Evolutionary conservation across 2,797 vertebrate species (phyloP).

Genomic region (Psittacula echo): DNA sequence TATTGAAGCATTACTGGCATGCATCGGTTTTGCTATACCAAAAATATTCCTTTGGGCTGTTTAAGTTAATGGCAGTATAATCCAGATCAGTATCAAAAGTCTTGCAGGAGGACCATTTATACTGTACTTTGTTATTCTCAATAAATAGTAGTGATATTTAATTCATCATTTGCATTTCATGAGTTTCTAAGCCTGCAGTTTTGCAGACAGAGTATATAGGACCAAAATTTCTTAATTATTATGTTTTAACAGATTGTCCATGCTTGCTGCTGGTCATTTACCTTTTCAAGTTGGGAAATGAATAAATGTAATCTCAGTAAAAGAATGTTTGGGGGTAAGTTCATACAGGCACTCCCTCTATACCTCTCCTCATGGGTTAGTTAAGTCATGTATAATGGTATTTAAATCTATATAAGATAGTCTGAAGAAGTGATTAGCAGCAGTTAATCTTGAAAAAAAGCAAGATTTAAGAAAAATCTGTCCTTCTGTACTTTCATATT

Average conservation of each 20-base stretch:
- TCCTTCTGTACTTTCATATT: not conserved
- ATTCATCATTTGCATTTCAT: not conserved
- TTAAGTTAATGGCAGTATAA: not conserved
- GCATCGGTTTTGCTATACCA: not conserved
- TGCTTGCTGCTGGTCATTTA: not conserved
- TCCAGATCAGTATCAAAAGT: not conserved
- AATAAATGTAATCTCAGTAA: not conserved
- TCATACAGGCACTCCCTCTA: not conserved
- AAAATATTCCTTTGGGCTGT: not conserved
- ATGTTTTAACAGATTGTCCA: not conserved
- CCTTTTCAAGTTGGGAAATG: not conserved
- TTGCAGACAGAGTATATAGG: not conserved
- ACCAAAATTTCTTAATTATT: not conserved
- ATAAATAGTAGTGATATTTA: not conserved
- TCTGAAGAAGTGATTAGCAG: not conserved
- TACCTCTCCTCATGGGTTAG: not conserved
- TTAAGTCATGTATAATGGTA: not conserved
- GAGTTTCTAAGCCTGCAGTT: not conserved
- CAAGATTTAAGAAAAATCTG: not conserved
- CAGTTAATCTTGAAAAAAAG: not conserved
- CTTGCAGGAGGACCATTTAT: not conserved
- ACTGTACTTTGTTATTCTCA: not conserved
- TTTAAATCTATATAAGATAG: not conserved
- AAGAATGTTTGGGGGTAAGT: not conserved
- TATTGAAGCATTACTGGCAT: not conserved